Conservation (phyloP, 2,888 invertebrate genomes). For the Pristionchus exspectatus region DNA sequence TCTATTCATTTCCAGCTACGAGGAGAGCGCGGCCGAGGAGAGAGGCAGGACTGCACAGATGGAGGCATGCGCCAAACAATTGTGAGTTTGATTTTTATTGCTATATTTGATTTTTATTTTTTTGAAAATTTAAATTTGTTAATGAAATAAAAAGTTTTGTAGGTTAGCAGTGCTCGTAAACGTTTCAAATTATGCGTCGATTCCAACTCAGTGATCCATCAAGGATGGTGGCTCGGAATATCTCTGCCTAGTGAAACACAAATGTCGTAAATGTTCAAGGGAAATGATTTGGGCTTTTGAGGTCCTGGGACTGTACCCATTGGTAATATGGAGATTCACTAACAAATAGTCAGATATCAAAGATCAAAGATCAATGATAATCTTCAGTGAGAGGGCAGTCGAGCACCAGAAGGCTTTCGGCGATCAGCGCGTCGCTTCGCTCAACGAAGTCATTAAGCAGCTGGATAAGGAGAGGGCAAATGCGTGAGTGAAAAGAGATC, state of each 20-base stretch:
- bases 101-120: too few species aligned
- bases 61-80: conserved; percentile 1
- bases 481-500: neutral
- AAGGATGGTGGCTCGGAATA: too few species aligned
- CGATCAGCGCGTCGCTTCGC: neutral
- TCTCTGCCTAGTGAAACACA: too few species aligned
- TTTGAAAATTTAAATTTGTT: too few species aligned
- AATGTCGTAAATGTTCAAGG: neutral
- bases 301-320: too few species aligned
- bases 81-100: neutral
- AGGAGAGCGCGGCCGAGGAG: neutral
- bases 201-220: neutral
- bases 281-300: neutral
- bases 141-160: too few species aligned
- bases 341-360: too few species aligned
- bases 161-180: neutral
- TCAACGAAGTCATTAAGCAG: neutral
- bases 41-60: neutral
- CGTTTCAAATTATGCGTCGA: neutral
- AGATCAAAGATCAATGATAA: neutral
- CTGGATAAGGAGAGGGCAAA: neutral
- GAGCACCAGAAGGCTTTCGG: neutral
- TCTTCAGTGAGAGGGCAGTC: neutral
- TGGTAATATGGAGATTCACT: too few species aligned
- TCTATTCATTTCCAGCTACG: neutral